These are phyloP conservation scores for Trilocha varians DNA, from an alignment of 2,888 invertebrate species.

Conservation along the genomic window DNA sequence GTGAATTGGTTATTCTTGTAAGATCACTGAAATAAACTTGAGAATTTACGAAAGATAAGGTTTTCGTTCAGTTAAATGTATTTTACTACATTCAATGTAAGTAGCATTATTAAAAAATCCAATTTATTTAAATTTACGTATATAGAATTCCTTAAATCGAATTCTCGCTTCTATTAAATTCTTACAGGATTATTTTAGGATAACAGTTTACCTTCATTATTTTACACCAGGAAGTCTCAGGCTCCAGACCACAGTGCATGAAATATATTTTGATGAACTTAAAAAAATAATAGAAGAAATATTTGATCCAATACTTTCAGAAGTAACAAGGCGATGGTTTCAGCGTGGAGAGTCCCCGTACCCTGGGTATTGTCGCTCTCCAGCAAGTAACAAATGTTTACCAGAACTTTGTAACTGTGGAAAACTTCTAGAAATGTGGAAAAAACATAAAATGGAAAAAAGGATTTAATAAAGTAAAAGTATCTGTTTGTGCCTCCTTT, in stretches of 20 bases:
- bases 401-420: constrained; percentile 48
- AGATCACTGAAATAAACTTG: too few species aligned
- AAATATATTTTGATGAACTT: background rate
- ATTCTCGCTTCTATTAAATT: too few species aligned
- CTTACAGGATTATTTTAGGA: constrained; percentile 36
- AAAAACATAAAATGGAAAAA: constrained; percentile 2
- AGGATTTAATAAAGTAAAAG: background rate
- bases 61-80: too few species aligned
- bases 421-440: constrained; percentile 35
- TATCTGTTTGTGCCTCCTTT: too few species aligned
- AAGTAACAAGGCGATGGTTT: constrained; percentile 38
- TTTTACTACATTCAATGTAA: too few species aligned
- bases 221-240: constrained; percentile 40
- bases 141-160: too few species aligned
- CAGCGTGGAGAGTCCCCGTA: constrained; percentile 42
- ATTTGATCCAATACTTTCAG: constrained; percentile 9
- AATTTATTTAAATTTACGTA: too few species aligned
- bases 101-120: too few species aligned
- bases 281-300: constrained; percentile 16
- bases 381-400: constrained; percentile 36
- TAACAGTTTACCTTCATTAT: constrained; percentile 39
- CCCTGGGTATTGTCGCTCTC: constrained; percentile 56
- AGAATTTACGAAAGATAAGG: too few species aligned
- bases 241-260: constrained; percentile 21
- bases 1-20: too few species aligned